A percentile compares a stretch with the other conserved stretches of the same genome.
Conservation (phyloP, 2,888 invertebrate genomes). For the Rotaria magnacalcarata region DNA sequence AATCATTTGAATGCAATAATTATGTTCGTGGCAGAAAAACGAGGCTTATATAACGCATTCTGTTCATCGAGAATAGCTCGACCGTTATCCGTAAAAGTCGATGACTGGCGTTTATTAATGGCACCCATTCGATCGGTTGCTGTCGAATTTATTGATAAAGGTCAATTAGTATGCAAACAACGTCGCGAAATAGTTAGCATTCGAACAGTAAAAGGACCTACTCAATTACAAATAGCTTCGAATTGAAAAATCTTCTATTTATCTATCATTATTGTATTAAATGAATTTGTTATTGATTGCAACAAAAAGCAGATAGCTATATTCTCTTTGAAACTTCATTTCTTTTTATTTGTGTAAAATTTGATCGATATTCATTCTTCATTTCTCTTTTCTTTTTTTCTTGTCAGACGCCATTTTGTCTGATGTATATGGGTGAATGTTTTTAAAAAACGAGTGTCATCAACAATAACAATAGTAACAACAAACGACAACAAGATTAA, state of each 20-base stretch:
- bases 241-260: not conserved
- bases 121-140: not conserved
- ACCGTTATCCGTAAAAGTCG: not conserved
- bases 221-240: not conserved
- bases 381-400: not conserved
- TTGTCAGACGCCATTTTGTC: not conserved
- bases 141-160: not conserved
- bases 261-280: too few species aligned
- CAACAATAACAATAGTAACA: slow-evolving; percentile 18
- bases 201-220: not conserved
- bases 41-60: slow-evolving; percentile 6
- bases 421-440: not conserved
- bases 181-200: not conserved
- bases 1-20: not conserved
- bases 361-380: not conserved
- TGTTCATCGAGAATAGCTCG: slow-evolving; percentile 16
- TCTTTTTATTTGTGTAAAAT: not conserved
- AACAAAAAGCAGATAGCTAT: too few species aligned
- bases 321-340: not conserved
- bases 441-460: slow-evolving; percentile 21
- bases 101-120: not conserved
- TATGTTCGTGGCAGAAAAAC: not conserved
- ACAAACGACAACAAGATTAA: slow-evolving; percentile 22
- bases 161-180: slow-evolving; percentile 19
- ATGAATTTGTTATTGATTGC: too few species aligned